phyloP scores from a whole-genome alignment of 2,113 vertebrate species.

The Odontophorus gujanensis region DNA sequence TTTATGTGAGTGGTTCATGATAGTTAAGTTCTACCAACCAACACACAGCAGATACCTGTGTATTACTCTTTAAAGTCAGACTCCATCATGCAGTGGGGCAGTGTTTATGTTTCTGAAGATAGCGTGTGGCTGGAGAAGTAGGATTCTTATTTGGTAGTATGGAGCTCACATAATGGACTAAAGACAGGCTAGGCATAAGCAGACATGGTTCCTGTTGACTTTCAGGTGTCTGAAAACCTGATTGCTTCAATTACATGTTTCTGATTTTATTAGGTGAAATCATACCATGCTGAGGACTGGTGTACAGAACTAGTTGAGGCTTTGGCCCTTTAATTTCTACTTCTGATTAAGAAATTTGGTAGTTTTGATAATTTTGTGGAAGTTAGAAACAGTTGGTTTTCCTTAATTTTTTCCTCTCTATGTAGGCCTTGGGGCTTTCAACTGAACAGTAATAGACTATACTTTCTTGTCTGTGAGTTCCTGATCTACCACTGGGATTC shows the following conservation, averaged over 20 bases:
- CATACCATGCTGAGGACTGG: fast-evolving
- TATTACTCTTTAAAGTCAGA: fast-evolving
- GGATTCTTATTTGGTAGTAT: background rate
- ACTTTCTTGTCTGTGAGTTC: background rate
- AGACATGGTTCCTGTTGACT: background rate
- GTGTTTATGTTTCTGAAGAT: background rate
- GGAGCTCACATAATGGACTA: background rate
- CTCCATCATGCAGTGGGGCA: fast-evolving
- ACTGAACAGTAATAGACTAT: background rate
- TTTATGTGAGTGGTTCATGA: background rate
- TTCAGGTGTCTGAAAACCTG: background rate
- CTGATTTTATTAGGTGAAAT: background rate
- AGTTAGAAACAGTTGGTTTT: background rate
- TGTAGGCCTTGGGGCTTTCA: background rate
- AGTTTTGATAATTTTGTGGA: background rate
- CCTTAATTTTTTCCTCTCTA: background rate
- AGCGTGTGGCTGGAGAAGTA: background rate
- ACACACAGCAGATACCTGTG: fast-evolving
- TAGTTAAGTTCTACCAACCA: background rate
- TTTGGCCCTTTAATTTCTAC: background rate
- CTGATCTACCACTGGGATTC: background rate
- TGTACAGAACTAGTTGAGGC: background rate
- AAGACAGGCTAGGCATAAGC: background rate
- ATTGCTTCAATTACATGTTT: background rate
- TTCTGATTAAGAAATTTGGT: background rate